phyloP scores from a whole-genome alignment of 1,140 invertebrate genomes.

The Drosophila pachea region DNA sequence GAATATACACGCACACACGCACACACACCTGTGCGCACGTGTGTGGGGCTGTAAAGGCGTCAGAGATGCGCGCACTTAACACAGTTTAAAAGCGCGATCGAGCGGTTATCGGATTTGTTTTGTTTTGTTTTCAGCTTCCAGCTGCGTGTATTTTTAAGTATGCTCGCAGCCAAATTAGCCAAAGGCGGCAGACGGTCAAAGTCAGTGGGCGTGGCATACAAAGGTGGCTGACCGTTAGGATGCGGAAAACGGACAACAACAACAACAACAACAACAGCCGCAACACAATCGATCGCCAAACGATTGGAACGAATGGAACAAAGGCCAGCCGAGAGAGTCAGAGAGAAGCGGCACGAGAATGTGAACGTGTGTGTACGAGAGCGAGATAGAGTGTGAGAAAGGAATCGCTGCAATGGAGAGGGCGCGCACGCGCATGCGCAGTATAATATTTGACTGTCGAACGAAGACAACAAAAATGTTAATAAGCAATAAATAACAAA shows the following conservation, averaged over 20 bases:
- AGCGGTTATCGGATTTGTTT: not conserved
- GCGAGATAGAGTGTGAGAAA: not conserved
- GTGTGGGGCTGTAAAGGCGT: conserved; percentile 21
- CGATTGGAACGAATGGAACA: conserved; percentile 30
- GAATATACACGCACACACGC: not conserved
- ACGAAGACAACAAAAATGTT: conserved; percentile 46
- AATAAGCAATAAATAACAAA: conserved; percentile 70
- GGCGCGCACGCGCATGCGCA: conserved; percentile 1
- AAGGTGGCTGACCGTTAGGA: conserved; percentile 57
- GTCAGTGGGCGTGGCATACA: conserved; percentile 42
- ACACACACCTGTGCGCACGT: not conserved
- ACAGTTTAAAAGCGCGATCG: conserved; percentile 40
- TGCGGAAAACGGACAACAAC: conserved; percentile 44
- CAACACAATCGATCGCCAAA: conserved; percentile 24
- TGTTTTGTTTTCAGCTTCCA: conserved; percentile 31
- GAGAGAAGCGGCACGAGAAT: not conserved
- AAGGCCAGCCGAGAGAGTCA: not conserved
- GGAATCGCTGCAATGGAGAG: not conserved
- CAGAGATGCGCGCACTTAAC: conserved; percentile 44
- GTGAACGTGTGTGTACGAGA: too few species aligned
- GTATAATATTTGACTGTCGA: conserved; percentile 38
- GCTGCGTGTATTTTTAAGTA: conserved; percentile 36
- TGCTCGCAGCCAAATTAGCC: conserved; percentile 26
- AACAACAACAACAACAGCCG: conserved; percentile 1
- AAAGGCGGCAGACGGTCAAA: conserved; percentile 40